These are phyloP conservation scores for Tipula vernalis DNA, from an alignment of 2,888 invertebrate species.

Conservation along the genomic window DNA sequence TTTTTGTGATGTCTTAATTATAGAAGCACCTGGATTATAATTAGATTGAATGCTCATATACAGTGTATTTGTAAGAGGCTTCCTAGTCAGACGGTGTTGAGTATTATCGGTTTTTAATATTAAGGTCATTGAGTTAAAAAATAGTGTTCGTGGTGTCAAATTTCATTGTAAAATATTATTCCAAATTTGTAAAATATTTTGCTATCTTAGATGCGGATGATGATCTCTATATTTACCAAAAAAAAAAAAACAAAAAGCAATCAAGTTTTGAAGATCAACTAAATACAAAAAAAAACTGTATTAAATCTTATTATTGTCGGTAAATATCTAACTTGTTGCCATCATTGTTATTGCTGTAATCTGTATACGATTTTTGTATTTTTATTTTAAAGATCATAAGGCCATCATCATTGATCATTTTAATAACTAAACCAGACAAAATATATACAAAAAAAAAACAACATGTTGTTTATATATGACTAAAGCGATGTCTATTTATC, in stretches of 20 bases:
- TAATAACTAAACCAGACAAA: background rate
- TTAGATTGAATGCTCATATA: background rate
- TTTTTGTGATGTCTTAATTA: background rate
- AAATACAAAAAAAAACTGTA: background rate
- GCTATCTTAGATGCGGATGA: background rate
- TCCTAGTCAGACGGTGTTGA: background rate
- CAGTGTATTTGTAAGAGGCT: background rate
- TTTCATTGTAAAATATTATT: background rate
- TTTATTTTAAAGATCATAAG: background rate
- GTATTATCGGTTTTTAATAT: background rate
- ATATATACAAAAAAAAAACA: background rate
- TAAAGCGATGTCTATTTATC: background rate
- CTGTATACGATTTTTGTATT: background rate
- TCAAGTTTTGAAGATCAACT: background rate
- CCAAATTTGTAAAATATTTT: background rate
- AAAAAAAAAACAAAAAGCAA: background rate
- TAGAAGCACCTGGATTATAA: background rate
- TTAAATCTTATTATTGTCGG: background rate
- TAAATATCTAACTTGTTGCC: background rate
- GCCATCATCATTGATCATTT: slow-evolving; percentile 4
- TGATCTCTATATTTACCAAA: background rate
- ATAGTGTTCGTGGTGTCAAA: background rate
- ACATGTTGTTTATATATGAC: background rate
- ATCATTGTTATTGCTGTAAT: background rate
- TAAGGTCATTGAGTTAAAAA: background rate